Evolutionary conservation across 1,140 invertebrate species (phyloP).

Genomic region (Saccostrea glomerata): DNA sequence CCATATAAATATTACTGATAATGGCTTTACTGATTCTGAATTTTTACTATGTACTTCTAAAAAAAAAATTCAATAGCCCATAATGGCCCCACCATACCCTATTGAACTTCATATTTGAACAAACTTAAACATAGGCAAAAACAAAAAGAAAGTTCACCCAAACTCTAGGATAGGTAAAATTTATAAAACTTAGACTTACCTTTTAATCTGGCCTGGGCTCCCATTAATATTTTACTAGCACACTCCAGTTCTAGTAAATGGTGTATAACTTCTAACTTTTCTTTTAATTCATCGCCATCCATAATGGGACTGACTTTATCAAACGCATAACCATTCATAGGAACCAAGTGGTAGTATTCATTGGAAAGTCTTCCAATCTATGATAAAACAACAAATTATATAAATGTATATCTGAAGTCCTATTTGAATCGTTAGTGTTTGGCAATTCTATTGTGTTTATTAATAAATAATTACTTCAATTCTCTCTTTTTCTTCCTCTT

Average conservation of each 20-base stretch:
- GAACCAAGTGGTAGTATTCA: slow-evolving; percentile 80
- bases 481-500: slow-evolving; percentile 8
- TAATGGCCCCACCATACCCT: too few species aligned
- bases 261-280: slow-evolving; percentile 72
- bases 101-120: too few species aligned
- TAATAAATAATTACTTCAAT: background rate
- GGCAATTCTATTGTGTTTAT: background rate
- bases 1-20: too few species aligned
- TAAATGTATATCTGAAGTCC: background rate
- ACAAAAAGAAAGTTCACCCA: too few species aligned
- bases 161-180: too few species aligned
- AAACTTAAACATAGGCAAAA: too few species aligned
- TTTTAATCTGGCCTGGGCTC: slow-evolving; percentile 71
- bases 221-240: slow-evolving; percentile 77
- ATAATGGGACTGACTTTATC: slow-evolving; percentile 78
- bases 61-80: too few species aligned
- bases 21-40: background rate
- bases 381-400: background rate
- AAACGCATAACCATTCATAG: slow-evolving; percentile 77
- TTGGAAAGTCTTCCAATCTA: slow-evolving; percentile 79
- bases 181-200: slow-evolving; percentile 63
- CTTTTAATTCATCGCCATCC: slow-evolving; percentile 68
- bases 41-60: too few species aligned
- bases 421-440: background rate
- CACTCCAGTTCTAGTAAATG: slow-evolving; percentile 78